A percentile compares a stretch with the other conserved stretches of the same genome.
Conservation (phyloP, 2,113 vertebrate species). For the Oryzias melastigma region DNA sequence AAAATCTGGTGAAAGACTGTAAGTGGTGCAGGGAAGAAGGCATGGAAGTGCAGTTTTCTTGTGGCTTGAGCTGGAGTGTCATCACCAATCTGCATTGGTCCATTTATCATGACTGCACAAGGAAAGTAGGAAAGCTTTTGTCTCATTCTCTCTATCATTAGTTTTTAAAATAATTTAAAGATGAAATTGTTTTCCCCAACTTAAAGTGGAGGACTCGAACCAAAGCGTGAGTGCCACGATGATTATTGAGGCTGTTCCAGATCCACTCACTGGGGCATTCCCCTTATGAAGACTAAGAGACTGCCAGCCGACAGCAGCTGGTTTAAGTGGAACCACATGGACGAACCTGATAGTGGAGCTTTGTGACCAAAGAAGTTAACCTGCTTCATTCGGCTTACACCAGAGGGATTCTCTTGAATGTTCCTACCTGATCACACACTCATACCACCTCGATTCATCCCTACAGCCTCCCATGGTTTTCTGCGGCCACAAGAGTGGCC, state of each 20-base stretch:
- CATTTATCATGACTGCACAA: constrained; percentile 41
- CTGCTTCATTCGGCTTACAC: constrained; percentile 33
- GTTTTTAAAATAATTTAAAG: too few species aligned
- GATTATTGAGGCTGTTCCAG: constrained; percentile 35
- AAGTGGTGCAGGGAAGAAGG: constrained; percentile 56
- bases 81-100: constrained; percentile 25
- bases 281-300: constrained; percentile 42
- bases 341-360: constrained; percentile 61
- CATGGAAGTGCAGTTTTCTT: constrained; percentile 26
- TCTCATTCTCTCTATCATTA: not conserved
- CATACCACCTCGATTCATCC: constrained; percentile 55
- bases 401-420: not conserved
- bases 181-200: not conserved
- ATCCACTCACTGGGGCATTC: constrained; percentile 26
- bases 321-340: constrained; percentile 72
- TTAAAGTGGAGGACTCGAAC: constrained; percentile 11
- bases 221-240: constrained; percentile 36
- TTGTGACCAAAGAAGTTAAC: constrained; percentile 48
- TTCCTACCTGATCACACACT: constrained; percentile 35
- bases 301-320: constrained; percentile 56
- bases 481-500: constrained; percentile 71
- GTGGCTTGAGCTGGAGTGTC: constrained; percentile 38
- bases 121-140: not conserved
- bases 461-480: constrained; percentile 65
- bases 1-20: constrained; percentile 59